Conservation (phyloP, 2,888 invertebrate species). For the Cabera pusaria region DNA sequence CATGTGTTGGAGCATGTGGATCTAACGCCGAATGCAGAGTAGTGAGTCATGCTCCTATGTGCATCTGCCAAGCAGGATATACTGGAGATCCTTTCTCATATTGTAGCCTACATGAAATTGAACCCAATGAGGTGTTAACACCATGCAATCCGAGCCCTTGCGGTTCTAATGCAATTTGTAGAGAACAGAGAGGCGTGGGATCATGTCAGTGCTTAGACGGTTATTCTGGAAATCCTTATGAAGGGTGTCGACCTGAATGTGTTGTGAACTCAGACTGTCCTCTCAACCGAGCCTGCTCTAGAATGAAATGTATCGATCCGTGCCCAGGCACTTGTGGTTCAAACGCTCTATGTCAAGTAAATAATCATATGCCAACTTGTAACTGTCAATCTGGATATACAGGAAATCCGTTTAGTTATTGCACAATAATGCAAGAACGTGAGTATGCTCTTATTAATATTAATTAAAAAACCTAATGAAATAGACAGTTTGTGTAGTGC, state of each 20-base stretch:
- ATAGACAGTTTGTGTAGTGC: too few relatives aligned
- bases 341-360: slow-evolving; percentile 88
- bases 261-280: slow-evolving; percentile 88
- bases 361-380: slow-evolving; percentile 89
- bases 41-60: slow-evolving; percentile 89
- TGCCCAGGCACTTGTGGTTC: slow-evolving; percentile 92
- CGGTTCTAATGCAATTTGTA: slow-evolving; percentile 85
- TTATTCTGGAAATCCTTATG: slow-evolving; percentile 90
- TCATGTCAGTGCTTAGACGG: slow-evolving; percentile 86
- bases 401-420: slow-evolving; percentile 87
- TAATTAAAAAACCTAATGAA: too few relatives aligned
- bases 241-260: slow-evolving; percentile 90
- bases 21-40: slow-evolving; percentile 89
- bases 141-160: slow-evolving; percentile 87
- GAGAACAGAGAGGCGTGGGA: slow-evolving; percentile 84
- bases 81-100: slow-evolving; percentile 90
- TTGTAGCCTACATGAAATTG: slow-evolving; percentile 72
- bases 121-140: slow-evolving; percentile 66
- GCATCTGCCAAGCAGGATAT: slow-evolving; percentile 87
- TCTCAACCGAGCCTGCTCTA: slow-evolving; percentile 87
- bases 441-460: slow-evolving; percentile 47
- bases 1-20: slow-evolving; percentile 89
- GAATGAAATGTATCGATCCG: slow-evolving; percentile 89
- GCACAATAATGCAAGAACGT: slow-evolving; percentile 76
- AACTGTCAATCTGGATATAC: slow-evolving; percentile 85